phyloP scores from a whole-genome alignment of 2,113 vertebrate genomes.

The Mionectes macconnelli region DNA sequence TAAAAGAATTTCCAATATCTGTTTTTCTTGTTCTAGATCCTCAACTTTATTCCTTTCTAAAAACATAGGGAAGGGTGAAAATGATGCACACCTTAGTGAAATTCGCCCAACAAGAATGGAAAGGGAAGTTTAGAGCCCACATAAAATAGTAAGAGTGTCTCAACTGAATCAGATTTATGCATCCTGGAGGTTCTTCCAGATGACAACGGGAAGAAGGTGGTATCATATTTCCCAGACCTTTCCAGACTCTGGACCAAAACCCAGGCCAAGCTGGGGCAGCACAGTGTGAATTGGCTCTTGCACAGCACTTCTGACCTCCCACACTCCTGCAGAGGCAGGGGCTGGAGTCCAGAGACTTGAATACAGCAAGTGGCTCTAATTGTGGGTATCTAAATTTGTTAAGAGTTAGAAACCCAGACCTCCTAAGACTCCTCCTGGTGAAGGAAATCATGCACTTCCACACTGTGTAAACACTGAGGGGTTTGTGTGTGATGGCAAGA shows the following conservation, averaged over 20 bases:
- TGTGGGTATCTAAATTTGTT: background rate
- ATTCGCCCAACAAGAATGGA: background rate
- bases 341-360: background rate
- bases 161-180: background rate
- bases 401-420: background rate
- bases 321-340: rapidly evolving
- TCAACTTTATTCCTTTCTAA: background rate
- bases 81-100: background rate
- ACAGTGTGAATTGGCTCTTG: background rate
- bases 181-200: background rate
- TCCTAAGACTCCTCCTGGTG: background rate
- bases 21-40: background rate
- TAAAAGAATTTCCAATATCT: background rate
- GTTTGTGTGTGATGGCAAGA: background rate
- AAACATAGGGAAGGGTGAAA: background rate
- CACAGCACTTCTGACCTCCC: background rate
- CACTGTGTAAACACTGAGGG: background rate
- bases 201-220: background rate
- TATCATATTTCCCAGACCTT: background rate
- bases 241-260: background rate
- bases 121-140: background rate
- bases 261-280: background rate
- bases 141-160: background rate
- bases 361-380: background rate
- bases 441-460: background rate